Base-by-base conservation (phyloP, 2,888 invertebrate genomes). In the Xylota segnis region DNA sequence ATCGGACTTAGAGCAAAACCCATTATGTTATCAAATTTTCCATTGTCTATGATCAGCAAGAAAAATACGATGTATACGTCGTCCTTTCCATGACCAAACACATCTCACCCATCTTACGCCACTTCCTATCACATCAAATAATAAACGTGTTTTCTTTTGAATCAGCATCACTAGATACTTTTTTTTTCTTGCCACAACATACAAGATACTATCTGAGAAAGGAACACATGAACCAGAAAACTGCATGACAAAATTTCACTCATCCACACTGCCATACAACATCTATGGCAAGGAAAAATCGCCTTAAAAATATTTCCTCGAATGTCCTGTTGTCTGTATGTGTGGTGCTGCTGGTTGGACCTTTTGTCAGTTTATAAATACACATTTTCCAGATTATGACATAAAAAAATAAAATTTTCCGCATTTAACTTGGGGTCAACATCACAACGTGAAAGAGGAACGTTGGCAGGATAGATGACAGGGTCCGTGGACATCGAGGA, bases 321-420 rank as follows among this genome's bases (percentile, higher is more conserved):
- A 70, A 84, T 74, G 37, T 58, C 45, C 45, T 77, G 45, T 72
- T 32, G 37, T 68, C 50, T 16, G n/a, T 58, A 12, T 59, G 9
- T 58, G 14, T 59, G 9, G 14, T 34, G 16, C 9, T 66, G 32
- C 56, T 50, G 56, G 65, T 50, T 61, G 82, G 43, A 76, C 72
- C 76, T 72, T 86, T 86, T 86, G 82, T 86, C 61, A 76, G 71
- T 61, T 77, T 66, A 82, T 82, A 86, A 81, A 76, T 66, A 78
- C 72, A 78, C 78, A 78, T 78, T 77, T 83, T 78, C 54, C 45
- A 72, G 78, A 76, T 83, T 77, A 83, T 63, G 71, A 63, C 40
- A 47, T 37, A 63, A 45, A 50, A 29, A 81, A 76, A 71, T 83
- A 59, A 56, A 66, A 32, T 61, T 61, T 18, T 18, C 52, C 58